Percentiles rank a stretch among this genome's conserved stretches.
Evolutionary conservation across 1,140 invertebrate species (phyloP).

Genomic region (Eupristina koningsbergeri): DNA sequence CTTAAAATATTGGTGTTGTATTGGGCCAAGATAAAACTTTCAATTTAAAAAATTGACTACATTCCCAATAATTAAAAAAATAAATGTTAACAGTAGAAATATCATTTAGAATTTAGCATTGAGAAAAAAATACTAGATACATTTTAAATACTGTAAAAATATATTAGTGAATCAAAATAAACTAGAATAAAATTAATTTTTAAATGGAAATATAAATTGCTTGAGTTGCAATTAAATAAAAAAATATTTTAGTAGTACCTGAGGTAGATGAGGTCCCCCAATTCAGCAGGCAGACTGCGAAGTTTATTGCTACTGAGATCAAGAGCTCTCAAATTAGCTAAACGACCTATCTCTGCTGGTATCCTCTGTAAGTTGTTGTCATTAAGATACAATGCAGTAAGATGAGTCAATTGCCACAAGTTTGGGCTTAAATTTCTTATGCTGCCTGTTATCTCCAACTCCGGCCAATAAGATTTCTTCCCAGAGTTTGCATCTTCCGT

Average conservation of each 20-base stretch:
- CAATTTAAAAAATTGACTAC: too few species aligned
- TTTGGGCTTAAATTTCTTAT: conserved; percentile 92
- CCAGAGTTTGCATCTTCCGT: conserved; percentile 91
- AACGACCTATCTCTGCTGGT: conserved; percentile 88
- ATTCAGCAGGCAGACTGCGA: conserved; percentile 92
- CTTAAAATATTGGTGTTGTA: too few species aligned
- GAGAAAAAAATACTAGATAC: neutral
- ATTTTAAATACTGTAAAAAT: neutral
- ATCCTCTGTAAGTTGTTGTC: conserved; percentile 92
- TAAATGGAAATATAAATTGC: neutral
- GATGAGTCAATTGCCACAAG: conserved; percentile 91
- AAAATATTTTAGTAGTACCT: conserved; percentile 74
- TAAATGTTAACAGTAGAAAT: too few species aligned
- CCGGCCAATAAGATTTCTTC: conserved; percentile 91
- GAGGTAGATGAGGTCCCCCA: conserved; percentile 94
- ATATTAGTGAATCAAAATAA: neutral
- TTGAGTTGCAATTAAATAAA: neutral
- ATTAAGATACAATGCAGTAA: conserved; percentile 95
- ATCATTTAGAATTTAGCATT: neutral
- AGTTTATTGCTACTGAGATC: conserved; percentile 97
- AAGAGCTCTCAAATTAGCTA: conserved; percentile 87
- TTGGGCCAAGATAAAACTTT: too few species aligned
- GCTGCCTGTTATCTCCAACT: conserved; percentile 83
- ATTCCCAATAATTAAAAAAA: too few species aligned
- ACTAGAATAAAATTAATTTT: too few species aligned